Base-by-base conservation (phyloP, 2,113 vertebrate species). In the Trochalopteron elliotii region DNA sequence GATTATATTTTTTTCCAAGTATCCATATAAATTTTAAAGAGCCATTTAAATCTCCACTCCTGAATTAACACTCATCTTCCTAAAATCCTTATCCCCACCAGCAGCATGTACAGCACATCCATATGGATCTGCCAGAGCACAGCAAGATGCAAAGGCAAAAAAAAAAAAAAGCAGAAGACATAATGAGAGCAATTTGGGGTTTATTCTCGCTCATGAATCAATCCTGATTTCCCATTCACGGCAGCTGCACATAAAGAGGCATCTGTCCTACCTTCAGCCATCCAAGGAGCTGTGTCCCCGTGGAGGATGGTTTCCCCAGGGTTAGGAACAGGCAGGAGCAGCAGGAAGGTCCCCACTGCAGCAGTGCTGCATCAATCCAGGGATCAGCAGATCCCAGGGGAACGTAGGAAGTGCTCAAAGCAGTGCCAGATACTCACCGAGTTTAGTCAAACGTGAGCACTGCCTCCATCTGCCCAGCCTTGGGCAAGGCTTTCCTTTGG, bases 261-360 rank as follows among this genome's bases (percentile, higher is more conserved):
- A 90, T 88, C 93, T 71, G 85, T 93, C 91, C 90, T 86, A 95
- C 94, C 94, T 97, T 80, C 91, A 90, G 94, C 85, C 91, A 81
- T 75, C 70, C 30, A 45, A 83, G 2, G 57, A 90, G 88, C 80
- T 37, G 83, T 12, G 65, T 95, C 89, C 87, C 87, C 57, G 44
- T 35, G 7, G 7, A 2, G 9, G 78, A 2, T 49, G 89, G 7
- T 49, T 30, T 21, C 44, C 27, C 39, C 86, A n/a, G 93, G 76
- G 63, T 37, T 63, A 89, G 93, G 89, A 79, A 33, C 19, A 76
- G 83, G 84, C 84, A 79, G 44, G 21, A 94, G 40, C 87, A 80
- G 68, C 4, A 1, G 68, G 84, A 24, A 69, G 77, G 39, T 12
- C 87, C 55, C 70, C 85, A 55, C 90, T 88, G 93, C 94, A 96